A percentile compares a stretch with the other conserved stretches of the same genome.
Evolutionary conservation across 1,140 invertebrate genomes (phyloP).

Genomic region (Acromyrmex heyeri): DNA sequence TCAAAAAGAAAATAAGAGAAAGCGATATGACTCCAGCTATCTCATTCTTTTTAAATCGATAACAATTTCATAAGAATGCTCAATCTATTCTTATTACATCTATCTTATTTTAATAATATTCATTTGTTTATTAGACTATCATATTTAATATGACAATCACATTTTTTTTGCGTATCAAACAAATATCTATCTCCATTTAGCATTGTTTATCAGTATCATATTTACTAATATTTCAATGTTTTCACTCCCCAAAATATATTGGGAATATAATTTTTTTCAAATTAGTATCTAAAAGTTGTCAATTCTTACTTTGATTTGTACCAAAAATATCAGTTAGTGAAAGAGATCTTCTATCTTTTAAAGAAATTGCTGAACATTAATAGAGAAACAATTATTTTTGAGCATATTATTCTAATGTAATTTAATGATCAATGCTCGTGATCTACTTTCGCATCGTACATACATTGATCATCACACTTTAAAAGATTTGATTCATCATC

Average conservation of each 20-base stretch:
- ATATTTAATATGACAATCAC: conserved; percentile 32
- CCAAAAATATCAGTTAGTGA: neutral
- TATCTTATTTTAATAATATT: conserved; percentile 13
- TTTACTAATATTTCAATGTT: conserved; percentile 25
- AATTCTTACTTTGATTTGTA: conserved; percentile 15
- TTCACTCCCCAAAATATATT: conserved; percentile 18
- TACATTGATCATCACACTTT: conserved; percentile 61
- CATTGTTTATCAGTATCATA: neutral
- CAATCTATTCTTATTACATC: too few species aligned
- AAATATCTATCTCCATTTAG: neutral
- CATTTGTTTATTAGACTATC: conserved; percentile 25
- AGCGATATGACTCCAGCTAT: too few species aligned
- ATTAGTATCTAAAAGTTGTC: neutral
- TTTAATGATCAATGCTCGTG: conserved; percentile 66
- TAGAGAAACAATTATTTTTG: conserved; percentile 61
- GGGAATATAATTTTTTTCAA: neutral
- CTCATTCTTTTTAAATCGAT: too few species aligned
- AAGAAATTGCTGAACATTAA: conserved; percentile 39
- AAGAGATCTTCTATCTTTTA: neutral
- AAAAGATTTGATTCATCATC: conserved; percentile 37
- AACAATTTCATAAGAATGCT: too few species aligned
- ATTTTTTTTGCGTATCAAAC: conserved; percentile 1
- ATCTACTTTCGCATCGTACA: conserved; percentile 54
- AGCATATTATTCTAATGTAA: conserved; percentile 63
- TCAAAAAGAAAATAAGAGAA: too few species aligned